These are phyloP conservation scores for Lepidurus packardi DNA, from an alignment of 1,140 invertebrate genomes.

Conservation along the genomic window DNA sequence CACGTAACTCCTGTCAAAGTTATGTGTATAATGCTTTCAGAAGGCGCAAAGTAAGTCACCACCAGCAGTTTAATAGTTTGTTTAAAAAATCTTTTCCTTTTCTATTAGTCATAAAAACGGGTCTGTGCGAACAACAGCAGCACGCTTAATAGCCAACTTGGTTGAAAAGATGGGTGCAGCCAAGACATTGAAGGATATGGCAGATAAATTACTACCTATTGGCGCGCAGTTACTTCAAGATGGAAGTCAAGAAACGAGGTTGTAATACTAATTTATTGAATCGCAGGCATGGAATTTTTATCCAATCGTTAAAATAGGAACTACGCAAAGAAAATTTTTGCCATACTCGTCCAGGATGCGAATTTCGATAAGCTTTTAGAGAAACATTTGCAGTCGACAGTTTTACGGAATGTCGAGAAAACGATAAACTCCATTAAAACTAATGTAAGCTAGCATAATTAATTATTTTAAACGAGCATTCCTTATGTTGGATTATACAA, in stretches of 20 bases:
- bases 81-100: background rate
- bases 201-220: slow-evolving; percentile 70
- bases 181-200: slow-evolving; percentile 66
- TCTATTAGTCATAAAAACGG: slow-evolving; percentile 73
- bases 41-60: slow-evolving; percentile 54
- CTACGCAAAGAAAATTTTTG: slow-evolving; percentile 61
- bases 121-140: slow-evolving; percentile 69
- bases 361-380: slow-evolving; percentile 58
- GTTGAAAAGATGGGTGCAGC: slow-evolving; percentile 65
- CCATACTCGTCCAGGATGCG: slow-evolving; percentile 52
- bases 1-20: slow-evolving; percentile 56
- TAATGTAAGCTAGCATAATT: background rate
- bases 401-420: slow-evolving; percentile 60
- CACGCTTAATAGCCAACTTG: slow-evolving; percentile 65
- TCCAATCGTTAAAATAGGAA: slow-evolving; percentile 49
- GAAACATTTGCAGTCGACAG: slow-evolving; percentile 59
- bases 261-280: slow-evolving; percentile 32
- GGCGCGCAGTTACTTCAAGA: slow-evolving; percentile 77
- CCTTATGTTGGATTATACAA: background rate
- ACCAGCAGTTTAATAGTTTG: background rate
- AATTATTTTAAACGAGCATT: background rate
- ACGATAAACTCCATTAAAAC: slow-evolving; percentile 53
- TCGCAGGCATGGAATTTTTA: background rate
- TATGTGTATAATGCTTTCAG: slow-evolving; percentile 53
- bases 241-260: slow-evolving; percentile 78